Percentiles rank a stretch among this genome's conserved stretches.
Evolutionary conservation across 1,140 invertebrate species (phyloP).

Genomic region (Cydia strobilella): DNA sequence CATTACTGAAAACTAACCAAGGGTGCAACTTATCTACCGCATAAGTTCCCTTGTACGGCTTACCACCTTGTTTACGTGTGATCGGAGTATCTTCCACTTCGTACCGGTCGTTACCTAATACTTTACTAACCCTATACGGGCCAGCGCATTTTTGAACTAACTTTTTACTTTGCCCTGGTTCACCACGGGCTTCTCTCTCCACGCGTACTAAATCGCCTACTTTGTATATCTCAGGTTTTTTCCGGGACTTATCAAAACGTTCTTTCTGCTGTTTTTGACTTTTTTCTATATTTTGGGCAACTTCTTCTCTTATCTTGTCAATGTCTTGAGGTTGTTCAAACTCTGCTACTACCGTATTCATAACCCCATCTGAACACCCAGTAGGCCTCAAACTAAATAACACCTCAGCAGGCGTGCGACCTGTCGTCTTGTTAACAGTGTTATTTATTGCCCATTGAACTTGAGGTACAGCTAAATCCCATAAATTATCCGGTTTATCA

Average conservation of each 20-base stretch:
- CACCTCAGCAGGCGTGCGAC: background rate
- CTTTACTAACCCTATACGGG: background rate
- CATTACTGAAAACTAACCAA: constrained; percentile 6
- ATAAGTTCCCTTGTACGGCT: background rate
- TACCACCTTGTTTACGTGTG: background rate
- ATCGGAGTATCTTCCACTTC: constrained; percentile 19
- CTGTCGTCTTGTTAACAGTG: constrained; percentile 26
- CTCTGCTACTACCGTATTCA: constrained; percentile 18
- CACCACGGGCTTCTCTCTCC: background rate
- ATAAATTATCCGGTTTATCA: constrained; percentile 40
- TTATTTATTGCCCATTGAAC: constrained; percentile 51
- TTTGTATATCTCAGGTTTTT: background rate
- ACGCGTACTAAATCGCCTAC: constrained; percentile 28
- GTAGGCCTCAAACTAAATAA: constrained; percentile 10
- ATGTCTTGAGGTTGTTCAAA: background rate
- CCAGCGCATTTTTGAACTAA: constrained; percentile 6
- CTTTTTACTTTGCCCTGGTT: constrained; percentile 15
- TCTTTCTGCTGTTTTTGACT: constrained; percentile 23
- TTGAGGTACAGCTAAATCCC: constrained; percentile 46
- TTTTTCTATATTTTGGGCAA: background rate
- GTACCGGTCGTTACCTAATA: constrained; percentile 5
- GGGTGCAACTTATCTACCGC: constrained; percentile 18
- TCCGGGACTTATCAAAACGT: constrained; percentile 15
- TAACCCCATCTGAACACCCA: background rate
- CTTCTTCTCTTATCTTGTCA: background rate